Evolutionary conservation across 2,113 vertebrate species (phyloP), one percentile per base, ranked within the genome.

Genomic region (Eudyptes chrysolophus): DNA sequence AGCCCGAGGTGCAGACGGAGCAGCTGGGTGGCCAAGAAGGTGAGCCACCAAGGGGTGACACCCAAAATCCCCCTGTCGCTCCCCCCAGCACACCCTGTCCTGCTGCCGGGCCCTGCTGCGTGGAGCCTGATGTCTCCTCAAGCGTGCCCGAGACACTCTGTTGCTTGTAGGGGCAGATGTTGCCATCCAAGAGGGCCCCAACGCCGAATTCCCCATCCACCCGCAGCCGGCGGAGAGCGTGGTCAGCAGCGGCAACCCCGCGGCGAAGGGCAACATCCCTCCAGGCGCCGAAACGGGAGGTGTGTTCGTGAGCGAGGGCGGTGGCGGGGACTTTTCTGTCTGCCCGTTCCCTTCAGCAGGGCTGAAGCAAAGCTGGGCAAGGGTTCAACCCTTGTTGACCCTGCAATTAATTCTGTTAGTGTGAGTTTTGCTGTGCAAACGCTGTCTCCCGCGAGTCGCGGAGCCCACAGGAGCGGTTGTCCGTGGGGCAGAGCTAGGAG

Each of bases 381-480:
- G 22, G 52, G 9, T 4, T 6, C 46, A 32, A 5, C 34, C 19
- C 9, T 26, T 0, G 0, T 64, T 71, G 44, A 11, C 46, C 8
- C 0, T 13, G 51, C 11, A 5, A 0, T 62, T 57, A 5, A 10
- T 22, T 20, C 7, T 13, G 16, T 11, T 10, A 5, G 30, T 1
- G 8, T 11, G 51, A 58, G 25, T 21, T 72, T 19, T 14, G 12
- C 62, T 15, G 19, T 2, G 4, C 30, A 16, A 8, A 13, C 13
- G 0, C 21, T 0, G 1, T 24, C 24, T 52, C 27, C 54, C 4
- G 16, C 0, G 4, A 34, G 71, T 15, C 5, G 3, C 1, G 0
- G 51, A 32, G 65, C 61, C 44, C 22, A 4, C 3, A 3, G 74
- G 61, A 76, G 38, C 25, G 1, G n/a, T 42, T 80, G 30, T 11